Evolutionary conservation across 2,888 invertebrate species (phyloP).

Genomic region (Tenthredo mesomela): DNA sequence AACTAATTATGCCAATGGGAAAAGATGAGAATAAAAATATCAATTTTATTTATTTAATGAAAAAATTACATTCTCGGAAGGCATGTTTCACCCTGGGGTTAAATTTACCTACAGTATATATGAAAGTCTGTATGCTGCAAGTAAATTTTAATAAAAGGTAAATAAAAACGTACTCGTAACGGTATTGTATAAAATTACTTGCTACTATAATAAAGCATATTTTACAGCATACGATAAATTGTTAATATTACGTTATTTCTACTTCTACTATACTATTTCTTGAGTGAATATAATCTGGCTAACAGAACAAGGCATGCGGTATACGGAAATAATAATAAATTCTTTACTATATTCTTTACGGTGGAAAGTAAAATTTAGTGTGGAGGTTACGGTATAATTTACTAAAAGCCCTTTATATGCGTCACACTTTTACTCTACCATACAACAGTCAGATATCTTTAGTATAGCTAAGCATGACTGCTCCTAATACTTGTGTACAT

Average conservation of each 20-base stretch:
- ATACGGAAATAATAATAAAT: neutral
- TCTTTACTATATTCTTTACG: conserved; percentile 5
- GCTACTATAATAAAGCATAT: conserved; percentile 3
- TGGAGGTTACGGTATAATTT: neutral
- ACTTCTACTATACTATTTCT: neutral
- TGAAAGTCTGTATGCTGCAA: neutral
- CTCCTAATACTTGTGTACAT: neutral
- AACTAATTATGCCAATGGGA: no score
- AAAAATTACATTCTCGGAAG: neutral
- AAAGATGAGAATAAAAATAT: neutral
- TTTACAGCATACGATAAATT: neutral
- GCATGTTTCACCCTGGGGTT: neutral
- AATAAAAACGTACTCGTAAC: neutral
- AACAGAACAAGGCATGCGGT: neutral
- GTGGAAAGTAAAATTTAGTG: conserved; percentile 1
- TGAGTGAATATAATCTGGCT: neutral
- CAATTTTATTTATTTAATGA: neutral
- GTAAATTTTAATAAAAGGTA: neutral
- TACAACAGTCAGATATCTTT: neutral
- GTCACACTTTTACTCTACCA: neutral
- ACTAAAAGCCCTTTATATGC: neutral
- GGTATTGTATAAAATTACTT: neutral
- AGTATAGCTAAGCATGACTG: neutral
- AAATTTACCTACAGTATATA: neutral
- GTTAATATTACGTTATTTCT: neutral